Percentiles rank a stretch among this genome's conserved stretches.
phyloP scores from a whole-genome alignment of 2,797 vertebrate species.

The Zonotrichia albicollis region DNA sequence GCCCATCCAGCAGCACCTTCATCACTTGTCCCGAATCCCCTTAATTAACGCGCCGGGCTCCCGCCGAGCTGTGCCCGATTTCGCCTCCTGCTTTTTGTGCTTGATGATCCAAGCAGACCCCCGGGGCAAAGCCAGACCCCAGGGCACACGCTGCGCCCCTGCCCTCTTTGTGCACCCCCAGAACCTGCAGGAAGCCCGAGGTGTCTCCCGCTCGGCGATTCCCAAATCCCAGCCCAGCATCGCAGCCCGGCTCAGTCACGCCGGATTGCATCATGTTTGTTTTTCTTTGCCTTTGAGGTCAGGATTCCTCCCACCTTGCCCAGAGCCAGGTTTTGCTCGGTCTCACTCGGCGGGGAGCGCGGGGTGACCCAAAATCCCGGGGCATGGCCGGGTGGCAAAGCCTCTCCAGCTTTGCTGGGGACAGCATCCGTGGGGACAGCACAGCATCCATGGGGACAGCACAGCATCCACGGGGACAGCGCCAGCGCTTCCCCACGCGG shows the following conservation, averaged over 20 bases:
- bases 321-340: not conserved
- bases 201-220: not conserved
- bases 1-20: not conserved
- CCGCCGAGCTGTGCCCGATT: rapidly evolving
- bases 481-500: rapidly evolving
- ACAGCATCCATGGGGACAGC: not conserved
- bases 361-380: not conserved
- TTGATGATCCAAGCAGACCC: rapidly evolving
- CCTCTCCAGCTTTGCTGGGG: not conserved
- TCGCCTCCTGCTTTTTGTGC: not conserved
- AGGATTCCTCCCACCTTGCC: not conserved
- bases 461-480: not conserved
- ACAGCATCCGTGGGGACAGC: not conserved
- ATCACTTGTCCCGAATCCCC: rapidly evolving
- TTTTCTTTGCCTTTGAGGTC: not conserved
- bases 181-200: not conserved
- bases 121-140: rapidly evolving
- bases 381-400: not conserved
- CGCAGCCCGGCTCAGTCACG: not conserved
- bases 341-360: rapidly evolving
- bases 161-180: not conserved
- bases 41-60: rapidly evolving
- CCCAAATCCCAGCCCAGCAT: not conserved
- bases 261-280: not conserved
- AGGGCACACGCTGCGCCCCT: rapidly evolving